Base-by-base conservation (phyloP, 2,888 invertebrate species). In the Sussaba pulchella region DNA sequence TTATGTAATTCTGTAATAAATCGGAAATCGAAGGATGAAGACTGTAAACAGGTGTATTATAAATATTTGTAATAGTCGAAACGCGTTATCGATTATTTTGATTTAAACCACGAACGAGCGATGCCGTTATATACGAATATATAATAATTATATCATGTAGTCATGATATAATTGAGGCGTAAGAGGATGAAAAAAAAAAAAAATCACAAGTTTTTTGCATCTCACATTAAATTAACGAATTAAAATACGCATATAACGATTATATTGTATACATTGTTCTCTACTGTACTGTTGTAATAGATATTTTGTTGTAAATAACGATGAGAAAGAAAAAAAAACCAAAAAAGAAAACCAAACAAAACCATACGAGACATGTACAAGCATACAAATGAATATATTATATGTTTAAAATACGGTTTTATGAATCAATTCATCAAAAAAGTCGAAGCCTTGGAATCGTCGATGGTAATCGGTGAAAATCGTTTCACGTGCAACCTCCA, bases 371-470 rank as follows among this genome's bases (percentile, higher is more conserved):
- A 82, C 70, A 89, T 90, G 89, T 91, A 91, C 89, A 88, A 90
- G 87, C 87, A 88, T 91, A 90, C 87, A 90, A 90, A 91, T 89
- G 85, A 90, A 90, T 89, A 91, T 90, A 91, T 91, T 91, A 91
- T 91, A 91, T 91, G 91, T 91, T 91, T 91, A 91, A 91, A 90
- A 85, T 91, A 91, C 80, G 83, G 59, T 26, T 50, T 21, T 63
- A 39, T 78, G 57, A 12, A 52, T 50, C 45, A 10, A 73, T 72
- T 70, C 17, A 19, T 43, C n/a, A 12, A 31, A n/a, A n/a, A 31
- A 31, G 31, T 31, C 31, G 31, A 5, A 57, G n/a, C 1, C 57
- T 41, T 39, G 14, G 2, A 6, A 31, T 31, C 8, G 54, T n/a
- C 9, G 17, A 2, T 14, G 31, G 31, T 17, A 24, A 52, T 17